Evolutionary conservation across 2,113 vertebrate genomes (phyloP).

Genomic region (Conger conger): DNA sequence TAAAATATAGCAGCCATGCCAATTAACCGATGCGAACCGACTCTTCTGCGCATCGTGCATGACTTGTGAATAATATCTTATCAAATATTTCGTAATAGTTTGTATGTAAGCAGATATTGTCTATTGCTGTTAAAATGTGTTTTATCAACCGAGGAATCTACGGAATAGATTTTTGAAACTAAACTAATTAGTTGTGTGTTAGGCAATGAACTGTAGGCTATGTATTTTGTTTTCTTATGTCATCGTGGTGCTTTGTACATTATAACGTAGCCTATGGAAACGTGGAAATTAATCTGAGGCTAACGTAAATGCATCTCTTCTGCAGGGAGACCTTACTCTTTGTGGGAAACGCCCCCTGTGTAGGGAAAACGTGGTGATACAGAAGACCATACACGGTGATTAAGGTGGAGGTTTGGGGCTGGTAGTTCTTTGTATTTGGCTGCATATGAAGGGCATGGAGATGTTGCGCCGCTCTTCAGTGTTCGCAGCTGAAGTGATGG

Average conservation of each 20-base stretch:
- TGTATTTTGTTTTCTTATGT: no score
- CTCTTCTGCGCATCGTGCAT: not conserved
- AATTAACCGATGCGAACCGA: not conserved
- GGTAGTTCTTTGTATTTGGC: not conserved
- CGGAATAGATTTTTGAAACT: no score
- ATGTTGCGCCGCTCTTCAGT: slow-evolving; percentile 82
- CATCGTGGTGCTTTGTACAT: no score
- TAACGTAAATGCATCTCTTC: not conserved
- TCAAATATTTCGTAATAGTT: no score
- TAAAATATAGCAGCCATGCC: not conserved
- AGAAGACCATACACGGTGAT: slow-evolving; percentile 11
- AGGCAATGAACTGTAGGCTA: no score
- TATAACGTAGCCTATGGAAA: no score
- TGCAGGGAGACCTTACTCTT: not conserved
- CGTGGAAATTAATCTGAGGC: not conserved
- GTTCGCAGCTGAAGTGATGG: slow-evolving; percentile 86
- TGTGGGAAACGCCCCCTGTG: not conserved
- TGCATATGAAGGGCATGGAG: slow-evolving; percentile 67
- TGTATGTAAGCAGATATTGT: no score
- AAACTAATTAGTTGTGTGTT: no score
- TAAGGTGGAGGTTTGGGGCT: slow-evolving; percentile 1
- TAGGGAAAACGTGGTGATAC: not conserved
- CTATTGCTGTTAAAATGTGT: not conserved
- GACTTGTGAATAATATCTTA: not conserved
- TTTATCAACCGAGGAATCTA: not conserved